Base-by-base conservation (phyloP, 2,888 invertebrate species). In the Zygaena filipendulae region DNA sequence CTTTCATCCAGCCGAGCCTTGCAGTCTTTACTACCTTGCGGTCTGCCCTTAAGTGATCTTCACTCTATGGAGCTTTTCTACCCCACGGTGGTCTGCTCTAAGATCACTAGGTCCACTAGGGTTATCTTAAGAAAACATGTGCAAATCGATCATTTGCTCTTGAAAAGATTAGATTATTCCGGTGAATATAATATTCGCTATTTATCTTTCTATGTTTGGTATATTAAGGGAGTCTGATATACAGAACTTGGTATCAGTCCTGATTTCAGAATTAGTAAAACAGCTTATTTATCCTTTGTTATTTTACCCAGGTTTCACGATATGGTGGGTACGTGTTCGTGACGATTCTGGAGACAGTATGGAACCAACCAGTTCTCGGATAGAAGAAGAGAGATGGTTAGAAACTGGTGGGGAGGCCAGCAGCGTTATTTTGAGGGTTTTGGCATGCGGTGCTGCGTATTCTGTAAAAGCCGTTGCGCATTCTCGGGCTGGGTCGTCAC, bases 241-340 rank as follows among this genome's bases (percentile, higher is more conserved):
- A n/a, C n/a, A n/a, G n/a, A n/a, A n/a, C n/a, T n/a, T n/a, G n/a
- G n/a, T n/a, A n/a, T n/a, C n/a, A n/a, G n/a, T n/a, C n/a, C n/a
- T n/a, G n/a, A n/a, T n/a, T n/a, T n/a, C n/a, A n/a, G n/a, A n/a
- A n/a, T n/a, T n/a, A n/a, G n/a, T n/a, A n/a, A n/a, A n/a, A n/a
- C n/a, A n/a, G n/a, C n/a, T n/a, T n/a, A n/a, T n/a, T n/a, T n/a
- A n/a, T n/a, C n/a, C n/a, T n/a, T n/a, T n/a, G n/a, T n/a, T n/a
- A n/a, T n/a, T n/a, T n/a, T n/a, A n/a, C n/a, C n/a, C n/a, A 75
- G 75, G 75, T 27, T 79, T 58, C 26, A 71, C 79, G 14, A 68
- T 79, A 26, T 67, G 60, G 60, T 79, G 77, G 79, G 37, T 64
- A 2, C 69, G 79, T 1, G 45, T 75, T 2, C 61, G 79, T 2